Base-by-base conservation (phyloP, 30 jellyfish, hydroid and myxozoan species). In the Cassiopea andromeda region DNA sequence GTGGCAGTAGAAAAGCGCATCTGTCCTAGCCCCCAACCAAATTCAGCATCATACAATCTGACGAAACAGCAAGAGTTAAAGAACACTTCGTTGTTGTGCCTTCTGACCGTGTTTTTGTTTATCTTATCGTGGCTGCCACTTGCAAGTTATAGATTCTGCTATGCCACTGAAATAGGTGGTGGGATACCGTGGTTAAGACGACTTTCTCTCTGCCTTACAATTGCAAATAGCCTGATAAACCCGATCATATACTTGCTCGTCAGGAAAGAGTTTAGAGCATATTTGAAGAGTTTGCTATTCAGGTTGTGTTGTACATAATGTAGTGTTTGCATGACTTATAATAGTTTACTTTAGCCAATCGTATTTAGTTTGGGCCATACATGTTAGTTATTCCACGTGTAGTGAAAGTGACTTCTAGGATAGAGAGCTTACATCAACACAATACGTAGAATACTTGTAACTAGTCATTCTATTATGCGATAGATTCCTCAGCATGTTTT, bases 231-330 rank as follows among this genome's bases (percentile, higher is more conserved):
- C 61, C 69, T 87, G 1, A 48, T 77, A 18, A 87, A 87, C 60
- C 94, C 94, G 48, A 12, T 71, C 70, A 49, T 78, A n/a, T 87
- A 87, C 69, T 68, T 87, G 73, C 90, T 87, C 15, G 90, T 78
- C 38, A 87, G 74, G 49, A 87, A 87, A 60, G 90, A 87, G 60
- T 78, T 87, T 46, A 82, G 90, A 46, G 46, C 44, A 3, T 87
- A 87, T 59, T 45, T 83, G 60, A 83, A 17, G 68, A 83, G 59
- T 46, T 12, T 83, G 91, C 1, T 83, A 4, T 17, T 13, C 4
- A 61, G 14, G 14, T 61, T 13, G 7, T 61, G 19, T 27, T 61
- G 64, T 50, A 9, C 64, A 5, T 50, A 50, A n/a, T n/a, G n/a
- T n/a, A n/a, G n/a, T n/a, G n/a, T n/a, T n/a, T n/a, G n/a, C n/a